Evolutionary conservation across 2,888 invertebrate species (phyloP).

Genomic region (Coremacera marginata): DNA sequence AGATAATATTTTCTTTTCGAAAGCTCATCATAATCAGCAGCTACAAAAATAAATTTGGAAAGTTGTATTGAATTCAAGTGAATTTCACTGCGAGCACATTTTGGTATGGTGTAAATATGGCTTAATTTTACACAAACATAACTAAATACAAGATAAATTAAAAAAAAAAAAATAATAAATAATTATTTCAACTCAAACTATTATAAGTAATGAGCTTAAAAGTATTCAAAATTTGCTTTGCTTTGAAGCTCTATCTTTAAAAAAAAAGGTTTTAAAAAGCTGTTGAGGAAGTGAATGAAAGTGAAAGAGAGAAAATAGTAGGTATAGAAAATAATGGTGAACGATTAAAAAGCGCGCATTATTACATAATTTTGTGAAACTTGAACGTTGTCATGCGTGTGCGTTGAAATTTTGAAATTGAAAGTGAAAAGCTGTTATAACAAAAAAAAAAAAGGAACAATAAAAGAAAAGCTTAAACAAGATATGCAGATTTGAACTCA

Average conservation of each 20-base stretch:
- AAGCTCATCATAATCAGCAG: constrained; percentile 29
- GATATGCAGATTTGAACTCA: too few species aligned
- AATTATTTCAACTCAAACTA: too few species aligned
- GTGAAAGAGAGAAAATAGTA: background rate
- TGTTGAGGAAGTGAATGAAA: constrained; percentile 5
- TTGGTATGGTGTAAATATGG: too few species aligned
- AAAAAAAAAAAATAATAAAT: constrained; percentile 15
- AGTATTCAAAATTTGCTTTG: too few species aligned
- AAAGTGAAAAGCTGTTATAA: background rate
- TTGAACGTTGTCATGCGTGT: background rate
- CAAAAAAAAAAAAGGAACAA: background rate
- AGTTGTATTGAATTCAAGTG: constrained; percentile 18
- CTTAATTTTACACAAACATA: too few species aligned
- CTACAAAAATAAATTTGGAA: constrained; percentile 27
- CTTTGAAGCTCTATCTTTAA: constrained; percentile 12
- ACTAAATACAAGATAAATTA: background rate
- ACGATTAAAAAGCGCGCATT: background rate
- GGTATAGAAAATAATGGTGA: background rate
- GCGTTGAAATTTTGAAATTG: background rate
- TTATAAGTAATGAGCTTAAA: too few species aligned
- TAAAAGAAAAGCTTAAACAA: background rate
- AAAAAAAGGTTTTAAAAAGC: constrained; percentile 33
- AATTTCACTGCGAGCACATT: too few species aligned
- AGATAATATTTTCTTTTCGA: constrained; percentile 29
- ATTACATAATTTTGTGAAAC: background rate